Percentiles rank a stretch among this genome's conserved stretches.
phyloP scores from a whole-genome alignment of 2,797 vertebrate genomes.

The Esox lucius region DNA sequence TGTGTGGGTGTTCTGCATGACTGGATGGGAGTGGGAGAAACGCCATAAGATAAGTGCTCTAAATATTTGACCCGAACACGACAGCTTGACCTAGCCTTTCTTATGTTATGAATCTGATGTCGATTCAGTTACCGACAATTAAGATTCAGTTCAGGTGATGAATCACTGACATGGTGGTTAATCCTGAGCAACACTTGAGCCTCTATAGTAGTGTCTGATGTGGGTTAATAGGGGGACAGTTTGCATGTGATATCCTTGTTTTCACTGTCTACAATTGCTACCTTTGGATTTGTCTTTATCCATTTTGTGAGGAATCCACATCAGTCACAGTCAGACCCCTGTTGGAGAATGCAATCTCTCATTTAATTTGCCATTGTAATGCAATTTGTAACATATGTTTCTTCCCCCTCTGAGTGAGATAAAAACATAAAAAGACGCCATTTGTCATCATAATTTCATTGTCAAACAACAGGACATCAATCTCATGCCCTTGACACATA shows the following conservation, averaged over 20 bases:
- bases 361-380: background rate
- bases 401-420: background rate
- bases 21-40: background rate
- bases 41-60: background rate
- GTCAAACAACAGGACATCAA: background rate
- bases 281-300: background rate
- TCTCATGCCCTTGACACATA: background rate
- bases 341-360: background rate
- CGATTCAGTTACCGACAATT: background rate
- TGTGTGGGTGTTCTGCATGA: background rate
- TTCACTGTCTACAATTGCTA: background rate
- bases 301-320: background rate
- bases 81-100: background rate
- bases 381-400: background rate
- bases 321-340: background rate
- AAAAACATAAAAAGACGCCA: background rate
- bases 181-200: background rate
- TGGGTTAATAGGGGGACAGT: background rate
- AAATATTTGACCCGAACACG: background rate
- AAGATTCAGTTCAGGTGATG: background rate
- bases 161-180: background rate
- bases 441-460: background rate
- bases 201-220: background rate
- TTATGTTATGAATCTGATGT: background rate
- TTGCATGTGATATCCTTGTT: background rate